phyloP scores from a whole-genome alignment of 2,888 invertebrate species.

The Chymomyza fuscimana region DNA sequence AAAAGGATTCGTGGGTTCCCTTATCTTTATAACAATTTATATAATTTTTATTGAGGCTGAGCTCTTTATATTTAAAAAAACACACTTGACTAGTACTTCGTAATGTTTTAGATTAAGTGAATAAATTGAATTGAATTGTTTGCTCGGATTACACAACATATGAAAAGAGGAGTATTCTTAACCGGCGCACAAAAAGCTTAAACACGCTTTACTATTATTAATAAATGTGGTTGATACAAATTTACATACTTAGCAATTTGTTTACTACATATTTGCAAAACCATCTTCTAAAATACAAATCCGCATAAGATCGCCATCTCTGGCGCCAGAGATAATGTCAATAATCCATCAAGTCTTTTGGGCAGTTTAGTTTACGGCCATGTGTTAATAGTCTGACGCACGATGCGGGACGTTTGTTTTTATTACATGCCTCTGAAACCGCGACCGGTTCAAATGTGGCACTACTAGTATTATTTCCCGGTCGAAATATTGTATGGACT shows the following conservation, averaged over 20 bases:
- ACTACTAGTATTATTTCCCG: constrained; percentile 54
- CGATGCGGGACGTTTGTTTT: constrained; percentile 51
- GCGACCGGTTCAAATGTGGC: constrained; percentile 47
- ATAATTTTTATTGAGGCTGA: no score
- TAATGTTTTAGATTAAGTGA: no score
- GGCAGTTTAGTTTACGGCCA: constrained; percentile 33
- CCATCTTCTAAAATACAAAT: constrained; percentile 36
- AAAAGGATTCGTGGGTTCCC: no score
- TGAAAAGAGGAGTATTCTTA: neutral
- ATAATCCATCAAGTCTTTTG: constrained; percentile 60
- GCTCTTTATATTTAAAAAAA: no score
- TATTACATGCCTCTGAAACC: constrained; percentile 65
- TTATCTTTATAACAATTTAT: no score
- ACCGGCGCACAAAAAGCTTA: neutral
- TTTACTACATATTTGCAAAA: constrained; percentile 28
- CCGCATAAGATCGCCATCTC: constrained; percentile 42
- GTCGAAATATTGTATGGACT: constrained; percentile 41
- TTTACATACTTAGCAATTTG: constrained; percentile 65
- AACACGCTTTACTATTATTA: neutral
- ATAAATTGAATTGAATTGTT: no score
- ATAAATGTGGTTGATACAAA: constrained; percentile 13
- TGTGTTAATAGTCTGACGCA: constrained; percentile 55
- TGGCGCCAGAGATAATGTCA: constrained; percentile 73
- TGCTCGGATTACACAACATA: no score
- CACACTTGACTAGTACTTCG: no score